A percentile compares a stretch with the other conserved stretches of the same genome.
Conservation (phyloP, 35 echinoderm and acorn worm species). For the Apostichopus californicus region DNA sequence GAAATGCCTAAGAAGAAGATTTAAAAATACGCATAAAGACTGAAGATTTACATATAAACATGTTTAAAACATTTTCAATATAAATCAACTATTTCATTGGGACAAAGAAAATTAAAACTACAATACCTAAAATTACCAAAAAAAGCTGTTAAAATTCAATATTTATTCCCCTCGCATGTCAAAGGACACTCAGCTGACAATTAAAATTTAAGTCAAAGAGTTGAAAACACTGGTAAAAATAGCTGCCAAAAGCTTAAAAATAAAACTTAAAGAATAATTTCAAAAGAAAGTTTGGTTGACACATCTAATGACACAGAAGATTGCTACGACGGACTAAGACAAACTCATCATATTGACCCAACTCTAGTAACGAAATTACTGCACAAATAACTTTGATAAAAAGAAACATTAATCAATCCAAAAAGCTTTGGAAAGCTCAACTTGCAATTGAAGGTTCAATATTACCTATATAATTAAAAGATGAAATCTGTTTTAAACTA, state of each 20-base stretch:
- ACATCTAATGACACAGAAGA: no score
- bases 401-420: no score
- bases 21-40: neutral
- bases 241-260: neutral
- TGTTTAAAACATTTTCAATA: neutral
- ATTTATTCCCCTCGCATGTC: neutral
- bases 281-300: no score
- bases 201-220: neutral
- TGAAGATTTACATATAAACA: neutral
- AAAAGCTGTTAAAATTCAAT: neutral
- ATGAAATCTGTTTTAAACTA: no score
- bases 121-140: neutral
- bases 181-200: neutral
- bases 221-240: neutral
- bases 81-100: neutral
- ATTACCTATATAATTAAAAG: no score
- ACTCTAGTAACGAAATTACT: no score
- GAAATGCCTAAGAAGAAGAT: neutral
- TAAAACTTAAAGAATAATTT: neutral
- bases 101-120: neutral
- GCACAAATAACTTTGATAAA: no score
- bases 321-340: no score
- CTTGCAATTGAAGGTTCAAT: no score
- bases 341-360: no score
- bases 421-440: no score